phyloP scores from a whole-genome alignment of 2,888 invertebrate species.

The Luffia ferchaultella region DNA sequence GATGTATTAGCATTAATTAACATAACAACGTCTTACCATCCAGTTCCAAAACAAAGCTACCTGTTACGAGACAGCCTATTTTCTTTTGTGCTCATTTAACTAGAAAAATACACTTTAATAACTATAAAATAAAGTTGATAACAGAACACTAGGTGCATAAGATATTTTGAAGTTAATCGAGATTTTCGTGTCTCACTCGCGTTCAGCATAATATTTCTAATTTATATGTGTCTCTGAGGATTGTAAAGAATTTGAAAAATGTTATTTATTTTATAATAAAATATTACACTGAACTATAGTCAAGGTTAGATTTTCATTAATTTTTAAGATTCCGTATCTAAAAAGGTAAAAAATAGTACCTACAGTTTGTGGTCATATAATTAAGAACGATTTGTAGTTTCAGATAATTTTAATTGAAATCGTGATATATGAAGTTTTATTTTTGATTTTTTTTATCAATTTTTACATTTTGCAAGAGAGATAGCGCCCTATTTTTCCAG shows the following conservation, averaged over 20 bases:
- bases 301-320: no score
- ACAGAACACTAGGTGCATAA: neutral
- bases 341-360: no score
- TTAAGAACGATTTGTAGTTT: no score
- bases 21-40: slow-evolving; percentile 1
- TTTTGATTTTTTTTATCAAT: no score
- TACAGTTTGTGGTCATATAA: no score
- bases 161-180: neutral
- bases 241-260: neutral
- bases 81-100: neutral
- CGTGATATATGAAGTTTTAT: no score
- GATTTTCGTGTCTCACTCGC: neutral
- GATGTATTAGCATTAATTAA: slow-evolving; percentile 1
- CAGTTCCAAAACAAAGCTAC: slow-evolving; percentile 1
- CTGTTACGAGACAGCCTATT: neutral
- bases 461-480: no score
- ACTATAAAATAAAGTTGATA: neutral
- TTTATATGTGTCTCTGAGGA: neutral
- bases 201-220: neutral
- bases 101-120: neutral
- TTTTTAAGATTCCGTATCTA: no score
- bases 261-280: neutral
- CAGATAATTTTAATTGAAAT: no score
- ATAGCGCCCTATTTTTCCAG: no score
- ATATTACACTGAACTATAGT: no score